Conservation (phyloP, 1,140 invertebrate genomes). For the Drosophila tani region DNA sequence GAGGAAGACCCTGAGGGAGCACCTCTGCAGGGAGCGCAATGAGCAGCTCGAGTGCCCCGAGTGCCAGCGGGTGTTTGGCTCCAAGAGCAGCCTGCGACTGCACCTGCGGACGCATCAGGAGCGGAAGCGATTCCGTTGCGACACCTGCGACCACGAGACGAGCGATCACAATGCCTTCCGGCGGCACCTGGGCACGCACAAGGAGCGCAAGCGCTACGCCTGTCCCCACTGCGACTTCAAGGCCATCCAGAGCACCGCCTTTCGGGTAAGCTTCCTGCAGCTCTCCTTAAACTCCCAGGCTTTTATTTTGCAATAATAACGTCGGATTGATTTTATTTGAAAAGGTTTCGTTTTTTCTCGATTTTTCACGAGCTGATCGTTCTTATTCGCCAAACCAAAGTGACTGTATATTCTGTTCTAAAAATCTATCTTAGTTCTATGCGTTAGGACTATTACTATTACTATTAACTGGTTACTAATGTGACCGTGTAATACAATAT, state of each 20-base stretch:
- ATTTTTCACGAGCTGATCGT: too few species aligned
- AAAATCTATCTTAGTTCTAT: too few species aligned
- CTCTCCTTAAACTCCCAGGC: too few species aligned
- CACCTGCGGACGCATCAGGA: conserved; percentile 90
- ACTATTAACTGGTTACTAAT: too few species aligned
- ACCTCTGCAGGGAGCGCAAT: conserved; percentile 75
- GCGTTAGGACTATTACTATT: too few species aligned
- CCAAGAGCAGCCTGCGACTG: conserved; percentile 88
- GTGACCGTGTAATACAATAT: too few species aligned
- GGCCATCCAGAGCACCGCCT: conserved; percentile 89
- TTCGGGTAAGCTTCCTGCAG: conserved; percentile 85
- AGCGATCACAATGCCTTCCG: conserved; percentile 93
- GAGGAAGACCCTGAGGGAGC: conserved; percentile 72
- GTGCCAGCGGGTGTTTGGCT: conserved; percentile 89
- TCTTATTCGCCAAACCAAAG: too few species aligned
- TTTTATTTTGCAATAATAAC: too few species aligned
- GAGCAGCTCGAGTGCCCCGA: conserved; percentile 88
- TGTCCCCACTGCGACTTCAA: conserved; percentile 90
- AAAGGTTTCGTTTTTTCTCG: too few species aligned
- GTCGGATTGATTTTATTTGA: too few species aligned
- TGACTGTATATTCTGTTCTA: too few species aligned
- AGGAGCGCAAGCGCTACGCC: conserved; percentile 88
- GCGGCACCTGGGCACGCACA: conserved; percentile 91
- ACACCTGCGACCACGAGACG: conserved; percentile 90
- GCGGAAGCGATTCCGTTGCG: conserved; percentile 93